Base-by-base conservation (phyloP, 2,797 vertebrate species). In the Tiaroga cobitis region DNA sequence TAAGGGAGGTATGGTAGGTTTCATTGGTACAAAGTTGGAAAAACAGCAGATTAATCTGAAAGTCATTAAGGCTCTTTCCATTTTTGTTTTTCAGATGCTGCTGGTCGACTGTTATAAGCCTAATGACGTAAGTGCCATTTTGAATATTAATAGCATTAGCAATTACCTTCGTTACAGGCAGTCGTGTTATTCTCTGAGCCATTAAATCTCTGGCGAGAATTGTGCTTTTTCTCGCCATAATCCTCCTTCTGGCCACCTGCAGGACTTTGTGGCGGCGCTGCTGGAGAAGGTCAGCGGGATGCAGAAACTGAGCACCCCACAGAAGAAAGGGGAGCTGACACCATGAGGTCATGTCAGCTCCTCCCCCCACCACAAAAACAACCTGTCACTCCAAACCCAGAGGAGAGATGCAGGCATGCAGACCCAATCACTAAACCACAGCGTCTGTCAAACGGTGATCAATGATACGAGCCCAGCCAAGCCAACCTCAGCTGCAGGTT, bases 31-130 rank as follows among this genome's bases (percentile, higher is more conserved):
- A 70, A 39, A 63, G 75, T 61, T 70, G 39, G 41, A 29, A 80
- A 59, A 65, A 46, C 49, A 32, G 24, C 63, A 68, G 56, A 39
- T 37, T 32, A 61, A 46, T 43, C 34, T 65, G 8, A 65, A 34
- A 56, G 49, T 29, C 51, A 80, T 73, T 70, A 59, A 84, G 32
- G 75, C 39, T 65, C 73, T 70, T 82, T 61, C 32, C 63, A 29
- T 21, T 81, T 24, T 74, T 72, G 26, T 82, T 32, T 86, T 85
- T 61, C 83, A 96, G 95, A 95, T 94, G 87, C 92, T 96, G 90
- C 90, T 96, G 91, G 94, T 94, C 77, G 95, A 96, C 91, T 96
- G 95, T 92, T 96, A 95, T 91, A 96, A 96, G 91, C 95, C 95
- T 89, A 96, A 95, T 21, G 95, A 96, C 92, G 95, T 96, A 91